Evolutionary conservation across 2,888 invertebrate species (phyloP), one percentile per base, ranked within the genome.

Genomic region (Volucella bombylans): DNA sequence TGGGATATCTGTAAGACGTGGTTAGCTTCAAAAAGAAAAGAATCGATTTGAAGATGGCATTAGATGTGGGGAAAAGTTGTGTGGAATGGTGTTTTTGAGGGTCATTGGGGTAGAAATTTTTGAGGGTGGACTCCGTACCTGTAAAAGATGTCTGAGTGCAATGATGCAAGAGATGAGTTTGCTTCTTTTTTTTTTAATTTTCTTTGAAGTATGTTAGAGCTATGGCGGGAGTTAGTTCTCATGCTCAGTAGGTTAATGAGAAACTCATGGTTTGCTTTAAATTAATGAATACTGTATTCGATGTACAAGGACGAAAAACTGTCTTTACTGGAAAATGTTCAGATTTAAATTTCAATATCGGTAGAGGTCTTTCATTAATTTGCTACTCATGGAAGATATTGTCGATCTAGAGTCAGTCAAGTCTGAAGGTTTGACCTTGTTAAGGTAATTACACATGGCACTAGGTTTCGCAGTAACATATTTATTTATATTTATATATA

Each of bases 1-100:
- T 80, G 80, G 74, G 31, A 31, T 83, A 74, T 83, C 81, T 76
- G 65, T 82, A 76, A 65, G 23, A 76, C 54, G 14, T 69, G 71
- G 65, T 82, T 82, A 65, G 81, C 52, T 61, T 65, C 47, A n/a
- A 49, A 38, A 43, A 43, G 15, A 14, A n/a, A 55, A 47, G 65
- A 67, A 73, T 64, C 41, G 50, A 14, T 47, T 14, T n/a, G 12
- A 68, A 73, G 68, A 52, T 64, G 74, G 49, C 77, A 74, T 67
- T 67, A 72, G 68, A 74, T 14, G 57, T 41, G 55, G 8, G 15
- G 14, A 15, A 52, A 45, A 41, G 15, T 52, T 49, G 10, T 52
- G 65, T 47, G 65, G 65, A 45, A 18, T 59, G 49, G 31, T 39
- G 41, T 69, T 73, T 73, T 78, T 77, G 73, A 74, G 73, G 79